Base-by-base conservation (phyloP, 1,140 invertebrate species). In the Polypedilum pembai region DNA sequence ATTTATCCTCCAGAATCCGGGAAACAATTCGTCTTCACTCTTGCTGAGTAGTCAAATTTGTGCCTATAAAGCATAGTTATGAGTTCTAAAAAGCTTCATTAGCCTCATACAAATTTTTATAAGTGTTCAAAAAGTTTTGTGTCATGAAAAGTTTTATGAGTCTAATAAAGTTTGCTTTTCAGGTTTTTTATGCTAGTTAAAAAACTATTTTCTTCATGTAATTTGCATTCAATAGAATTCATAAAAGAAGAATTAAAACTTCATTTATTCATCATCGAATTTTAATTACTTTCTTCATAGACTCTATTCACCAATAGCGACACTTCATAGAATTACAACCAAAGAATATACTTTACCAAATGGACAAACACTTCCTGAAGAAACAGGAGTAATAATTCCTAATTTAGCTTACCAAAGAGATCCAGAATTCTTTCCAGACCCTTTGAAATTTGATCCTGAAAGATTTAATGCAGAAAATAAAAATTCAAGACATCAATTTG, bases 381-480 rank as follows among this genome's bases (percentile, higher is more conserved):
- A 84, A 7, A 75, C 83, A 66, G 80, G 82, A 40, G 82, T 83
- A 20, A 80, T 90, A 3, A 33, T 33, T 33, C 24, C 24, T 3
- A 33, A 33, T 33, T 33, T 33, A 33, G 24, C 24, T 33, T 33
- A 33, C 73, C 89, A 91, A 76, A 78, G 83, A 40, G 84, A 88
- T 79, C 81, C 83, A 4, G 78, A 85, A 40, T 80, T 82, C 76
- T 89, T 82, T 78, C 85, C 86, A 8, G 82, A 88, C 74, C 87
- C 73, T 15, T 12, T 40, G 4, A 41, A 15, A 20, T 74, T 74
- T 33, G 40, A 88, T 80, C 88, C 88, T 0, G 86, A 88, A 21
- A 77, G 86, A 76, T 78, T 81, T 56, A 7, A 76, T n/a, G 84
- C 85, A 7, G 82, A 83, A 56, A 80, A 85, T 63, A 74, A 79